Base-by-base conservation (phyloP, 2,888 invertebrate species). In the Drosophila nr. fundita region DNA sequence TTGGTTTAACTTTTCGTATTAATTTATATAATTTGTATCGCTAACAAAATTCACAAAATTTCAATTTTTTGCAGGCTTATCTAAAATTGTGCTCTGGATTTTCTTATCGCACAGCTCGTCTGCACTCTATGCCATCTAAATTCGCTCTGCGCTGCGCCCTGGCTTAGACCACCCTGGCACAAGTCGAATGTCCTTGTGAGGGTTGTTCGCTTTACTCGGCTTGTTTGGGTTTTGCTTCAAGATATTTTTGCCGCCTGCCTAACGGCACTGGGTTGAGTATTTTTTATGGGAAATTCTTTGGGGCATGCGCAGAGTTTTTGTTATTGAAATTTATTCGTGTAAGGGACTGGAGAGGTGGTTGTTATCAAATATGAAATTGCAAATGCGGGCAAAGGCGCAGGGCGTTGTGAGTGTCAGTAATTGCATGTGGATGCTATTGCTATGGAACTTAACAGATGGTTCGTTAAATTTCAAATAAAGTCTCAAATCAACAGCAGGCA, bases 241-340 rank as follows among this genome's bases (percentile, higher is more conserved):
- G 68, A 70, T 57, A 76, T 63, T 60, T 63, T 61, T 65, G 70
- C 68, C 75, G 78, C 76, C 63, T 61, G 69, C 60, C 73, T 40
- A 48, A 69, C 57, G 34, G 40, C 15, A 49, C 21, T 68, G 48
- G 55, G 53, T 60, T 68, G 55, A 45, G 30, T 45, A 50, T 69
- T 65, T 63, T 61, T 27, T 52, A 54, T 58, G 80, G 88, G 88
- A 80, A 76, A 85, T 85, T 84, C 52, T 69, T 68, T 58, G 49
- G 68, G 54, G 85, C 90, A 89, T 90, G 90, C 90, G 91, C 85
- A 83, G 68, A 76, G 63, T 77, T 75, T 76, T 81, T 79, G 87
- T 87, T 86, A 83, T 89, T 83, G 74, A 84, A 87, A 74, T 75
- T 48, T 64, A 21, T 62, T 57, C 24, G 32, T 15, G 7, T 59